Evolutionary conservation across 2,113 vertebrate species (phyloP).

Genomic region (Pomatorhinus ruficollis): DNA sequence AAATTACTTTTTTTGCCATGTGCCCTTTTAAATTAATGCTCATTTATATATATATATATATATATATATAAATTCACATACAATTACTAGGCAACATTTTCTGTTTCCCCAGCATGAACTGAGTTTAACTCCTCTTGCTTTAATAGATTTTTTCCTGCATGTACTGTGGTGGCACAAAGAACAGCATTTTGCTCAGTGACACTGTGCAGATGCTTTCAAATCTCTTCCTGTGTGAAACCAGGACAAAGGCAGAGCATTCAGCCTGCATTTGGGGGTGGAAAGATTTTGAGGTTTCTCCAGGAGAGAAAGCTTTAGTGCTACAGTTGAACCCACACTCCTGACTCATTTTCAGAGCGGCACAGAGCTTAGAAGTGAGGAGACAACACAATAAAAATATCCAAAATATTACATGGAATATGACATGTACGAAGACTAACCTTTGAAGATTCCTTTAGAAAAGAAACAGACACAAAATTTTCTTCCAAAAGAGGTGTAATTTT

Average conservation of each 20-base stretch:
- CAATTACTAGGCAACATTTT: background rate
- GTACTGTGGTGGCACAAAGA: background rate
- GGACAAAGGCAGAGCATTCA: background rate
- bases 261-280: background rate
- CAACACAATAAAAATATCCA: background rate
- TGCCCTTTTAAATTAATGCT: background rate
- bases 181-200: background rate
- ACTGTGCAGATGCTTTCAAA: slow-evolving; percentile 21
- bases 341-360: background rate
- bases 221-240: background rate
- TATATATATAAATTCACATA: background rate
- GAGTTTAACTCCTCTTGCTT: background rate
- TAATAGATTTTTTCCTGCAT: background rate
- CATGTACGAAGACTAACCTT: background rate
- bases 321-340: background rate
- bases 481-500: background rate
- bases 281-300: background rate
- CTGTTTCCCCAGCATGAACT: background rate
- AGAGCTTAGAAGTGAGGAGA: background rate
- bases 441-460: background rate
- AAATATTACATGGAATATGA: background rate
- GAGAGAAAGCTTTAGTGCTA: background rate
- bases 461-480: background rate
- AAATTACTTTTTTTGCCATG: background rate
- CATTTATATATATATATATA: background rate